phyloP scores from a whole-genome alignment of 2,888 invertebrate species.

The Quadroppia sp. region DNA sequence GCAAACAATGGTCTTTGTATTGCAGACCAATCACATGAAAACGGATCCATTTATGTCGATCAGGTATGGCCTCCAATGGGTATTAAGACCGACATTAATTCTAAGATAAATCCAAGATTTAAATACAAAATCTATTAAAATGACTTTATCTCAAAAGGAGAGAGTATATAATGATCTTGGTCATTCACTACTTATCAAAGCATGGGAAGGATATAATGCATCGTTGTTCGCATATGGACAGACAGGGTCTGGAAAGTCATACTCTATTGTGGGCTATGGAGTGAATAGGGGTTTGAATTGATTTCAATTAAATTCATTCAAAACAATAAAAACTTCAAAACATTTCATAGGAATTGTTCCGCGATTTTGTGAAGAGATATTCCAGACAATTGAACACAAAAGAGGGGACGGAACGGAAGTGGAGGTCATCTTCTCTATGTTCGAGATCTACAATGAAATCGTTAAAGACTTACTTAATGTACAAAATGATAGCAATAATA shows the following conservation, averaged over 20 bases:
- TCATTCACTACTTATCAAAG: conserved; percentile 57
- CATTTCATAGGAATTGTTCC: conserved; percentile 57
- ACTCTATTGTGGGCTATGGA: conserved; percentile 60
- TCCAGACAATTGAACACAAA: conserved; percentile 54
- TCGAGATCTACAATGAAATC: conserved; percentile 61
- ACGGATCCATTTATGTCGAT: conserved; percentile 56
- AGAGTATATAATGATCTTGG: conserved; percentile 58
- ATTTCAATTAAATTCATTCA: background rate
- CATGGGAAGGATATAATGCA: conserved; percentile 60
- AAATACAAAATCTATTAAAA: too few species aligned
- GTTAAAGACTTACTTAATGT: conserved; percentile 57
- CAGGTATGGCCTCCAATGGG: conserved; percentile 53
- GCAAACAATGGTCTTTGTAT: conserved; percentile 53
- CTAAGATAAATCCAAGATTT: too few species aligned
- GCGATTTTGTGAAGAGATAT: conserved; percentile 58
- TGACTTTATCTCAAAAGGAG: conserved; percentile 51
- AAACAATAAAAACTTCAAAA: background rate
- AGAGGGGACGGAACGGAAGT: conserved; percentile 51
- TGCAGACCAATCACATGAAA: conserved; percentile 53
- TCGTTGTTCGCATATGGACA: conserved; percentile 61
- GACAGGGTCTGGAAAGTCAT: conserved; percentile 60
- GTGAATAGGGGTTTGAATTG: conserved; percentile 56
- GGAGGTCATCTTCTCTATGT: conserved; percentile 59
- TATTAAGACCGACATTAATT: too few species aligned
- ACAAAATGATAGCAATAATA: conserved; percentile 51